Base-by-base conservation (phyloP, 2,797 vertebrate species). In the Scarus forsteni region DNA sequence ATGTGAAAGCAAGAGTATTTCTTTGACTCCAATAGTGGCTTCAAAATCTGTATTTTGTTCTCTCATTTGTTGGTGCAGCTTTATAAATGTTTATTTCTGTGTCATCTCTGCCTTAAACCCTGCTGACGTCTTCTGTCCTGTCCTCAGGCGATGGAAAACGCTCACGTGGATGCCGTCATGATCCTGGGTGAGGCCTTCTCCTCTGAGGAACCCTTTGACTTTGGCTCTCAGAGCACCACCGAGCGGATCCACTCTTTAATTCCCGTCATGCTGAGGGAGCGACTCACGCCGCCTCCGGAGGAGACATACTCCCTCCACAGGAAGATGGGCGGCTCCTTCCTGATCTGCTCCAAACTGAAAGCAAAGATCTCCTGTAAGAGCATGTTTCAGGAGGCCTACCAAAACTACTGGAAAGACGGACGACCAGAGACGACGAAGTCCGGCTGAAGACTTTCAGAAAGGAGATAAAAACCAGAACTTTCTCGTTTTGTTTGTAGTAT, bases 301-400 rank as follows among this genome's bases (percentile, higher is more conserved):
- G 97, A 99, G 84, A 98, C 97, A 55, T 99, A 99, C 85, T 98
- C 98, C 1, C 96, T 99, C 57, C 98, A 99, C 88, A 93, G 97
- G 34, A 99, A 99, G 93, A 99, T 99, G 97, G 97, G 96, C 0
- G 98, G 98, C 67, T 98, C 98, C 59, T 99, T 99, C 91, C 97
- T 99, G 83, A 98, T 99, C 92, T 99, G 98, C 93, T 97, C 97
- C 66, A 97, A 96, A 85, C 96, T 99, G 48, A 93, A 96, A 74
- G 96, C 97, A 10, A 87, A 93, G 72, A 94, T 99, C 12, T 0
- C 92, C 78, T 99, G 98, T 79, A 97, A 95, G 81, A 74, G 90
- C 65, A 98, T 99, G 97, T 99, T 99, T 58, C 86, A 95, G 65
- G 92, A 95, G 39, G 89, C 94, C 5, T 97, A 99, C 39, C 79